Evolutionary conservation across 2,888 invertebrate species (phyloP).

Genomic region (Xanthostigma xanthostigma): DNA sequence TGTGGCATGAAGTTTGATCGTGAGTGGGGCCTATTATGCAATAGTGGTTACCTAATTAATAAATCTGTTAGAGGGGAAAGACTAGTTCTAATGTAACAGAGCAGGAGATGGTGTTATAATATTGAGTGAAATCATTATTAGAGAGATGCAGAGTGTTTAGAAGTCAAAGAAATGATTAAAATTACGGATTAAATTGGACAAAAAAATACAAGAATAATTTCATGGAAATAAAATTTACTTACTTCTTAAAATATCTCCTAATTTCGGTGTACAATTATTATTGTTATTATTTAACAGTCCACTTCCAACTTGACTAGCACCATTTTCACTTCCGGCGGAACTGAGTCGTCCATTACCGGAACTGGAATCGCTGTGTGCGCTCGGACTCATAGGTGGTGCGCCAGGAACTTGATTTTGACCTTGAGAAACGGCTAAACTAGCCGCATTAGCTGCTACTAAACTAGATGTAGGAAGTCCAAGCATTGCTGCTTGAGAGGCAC

Average conservation of each 20-base stretch:
- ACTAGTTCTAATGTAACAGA: too few species aligned
- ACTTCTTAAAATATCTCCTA: constrained; percentile 33
- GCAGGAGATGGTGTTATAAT: too few species aligned
- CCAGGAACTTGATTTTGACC: constrained; percentile 16
- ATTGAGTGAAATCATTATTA: too few species aligned
- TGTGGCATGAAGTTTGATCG: too few species aligned
- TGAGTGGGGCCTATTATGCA: too few species aligned
- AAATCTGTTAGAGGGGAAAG: too few species aligned
- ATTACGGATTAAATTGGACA: too few species aligned
- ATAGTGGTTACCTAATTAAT: too few species aligned
- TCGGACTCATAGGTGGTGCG: constrained; percentile 36
- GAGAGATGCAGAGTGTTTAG: too few species aligned
- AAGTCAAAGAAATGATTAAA: too few species aligned
- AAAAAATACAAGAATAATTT: too few species aligned
- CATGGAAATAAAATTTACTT: constrained; percentile 12
- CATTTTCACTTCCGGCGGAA: constrained; percentile 63
- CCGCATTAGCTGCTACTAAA: constrained; percentile 6
- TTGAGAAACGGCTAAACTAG: constrained; percentile 12
- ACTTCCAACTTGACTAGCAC: constrained; percentile 38
- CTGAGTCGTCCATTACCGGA: constrained; percentile 66
- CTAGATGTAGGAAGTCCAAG: constrained; percentile 5
- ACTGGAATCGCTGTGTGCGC: constrained; percentile 75
- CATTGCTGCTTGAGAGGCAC: constrained; percentile 29
- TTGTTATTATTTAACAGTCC: constrained; percentile 49
- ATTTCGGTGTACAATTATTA: constrained; percentile 45